Evolutionary conservation across 2,888 invertebrate genomes (phyloP).

Genomic region (Drosophila demipolita): DNA sequence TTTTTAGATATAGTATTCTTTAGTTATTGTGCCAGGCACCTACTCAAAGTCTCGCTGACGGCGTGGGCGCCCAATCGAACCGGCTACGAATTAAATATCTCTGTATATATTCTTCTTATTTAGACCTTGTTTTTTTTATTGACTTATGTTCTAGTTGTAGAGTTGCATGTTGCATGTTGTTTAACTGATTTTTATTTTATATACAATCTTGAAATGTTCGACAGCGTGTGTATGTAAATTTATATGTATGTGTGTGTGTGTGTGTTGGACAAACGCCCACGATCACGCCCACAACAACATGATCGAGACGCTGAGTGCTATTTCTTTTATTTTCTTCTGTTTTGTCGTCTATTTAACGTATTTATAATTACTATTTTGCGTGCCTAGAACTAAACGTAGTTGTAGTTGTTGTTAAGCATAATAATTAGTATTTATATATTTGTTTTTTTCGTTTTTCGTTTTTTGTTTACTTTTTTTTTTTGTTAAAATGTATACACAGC

Average conservation of each 20-base stretch:
- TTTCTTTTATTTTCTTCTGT: constrained; percentile 3
- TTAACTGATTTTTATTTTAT: constrained; percentile 27
- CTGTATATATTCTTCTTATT: constrained; percentile 22
- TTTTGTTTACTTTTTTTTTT: constrained; percentile 7
- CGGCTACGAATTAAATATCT: constrained; percentile 47
- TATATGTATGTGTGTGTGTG: constrained; percentile 1
- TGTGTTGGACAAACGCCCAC: constrained; percentile 39
- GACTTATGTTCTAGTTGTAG: constrained; percentile 51
- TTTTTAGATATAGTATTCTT: constrained; percentile 45
- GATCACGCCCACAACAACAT: constrained; percentile 36
- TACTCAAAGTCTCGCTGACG: constrained; percentile 46
- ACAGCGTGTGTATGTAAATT: not conserved
- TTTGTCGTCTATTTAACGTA: constrained; percentile 50
- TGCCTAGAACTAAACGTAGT: constrained; percentile 47
- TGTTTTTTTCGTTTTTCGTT: constrained; percentile 22
- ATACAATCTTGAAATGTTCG: constrained; percentile 45
- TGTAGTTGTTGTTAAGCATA: constrained; percentile 32
- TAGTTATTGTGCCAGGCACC: constrained; percentile 73
- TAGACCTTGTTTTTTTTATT: constrained; percentile 64
- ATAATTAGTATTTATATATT: constrained; percentile 10
- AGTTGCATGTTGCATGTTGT: constrained; percentile 49
- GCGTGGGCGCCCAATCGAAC: constrained; percentile 39
- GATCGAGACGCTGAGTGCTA: constrained; percentile 38
- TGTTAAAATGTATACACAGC: constrained; percentile 60
- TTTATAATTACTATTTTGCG: constrained; percentile 34